phyloP scores from a whole-genome alignment of 2,113 vertebrate species.

The Chamaetylas fuelleborni region DNA sequence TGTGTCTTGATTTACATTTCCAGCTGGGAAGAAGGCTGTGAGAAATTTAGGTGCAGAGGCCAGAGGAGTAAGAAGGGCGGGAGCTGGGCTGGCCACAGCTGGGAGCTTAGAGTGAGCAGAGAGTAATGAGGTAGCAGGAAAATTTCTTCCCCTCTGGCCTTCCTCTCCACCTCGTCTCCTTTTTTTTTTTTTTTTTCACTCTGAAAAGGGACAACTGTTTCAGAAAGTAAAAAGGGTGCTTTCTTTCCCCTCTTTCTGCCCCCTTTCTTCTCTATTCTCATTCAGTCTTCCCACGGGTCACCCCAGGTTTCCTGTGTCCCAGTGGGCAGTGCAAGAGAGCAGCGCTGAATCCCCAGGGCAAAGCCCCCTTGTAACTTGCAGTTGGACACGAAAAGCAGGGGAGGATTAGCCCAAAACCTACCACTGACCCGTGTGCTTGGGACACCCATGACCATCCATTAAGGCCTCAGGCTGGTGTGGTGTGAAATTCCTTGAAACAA shows the following conservation, averaged over 20 bases:
- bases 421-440: neutral
- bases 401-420: neutral
- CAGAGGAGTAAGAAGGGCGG: neutral
- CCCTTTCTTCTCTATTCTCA: neutral
- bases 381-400: rapidly evolving
- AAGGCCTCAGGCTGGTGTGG: neutral
- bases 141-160: conserved; percentile 2
- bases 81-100: neutral
- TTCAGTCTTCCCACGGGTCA: neutral
- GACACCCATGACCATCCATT: neutral
- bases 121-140: conserved; percentile 36
- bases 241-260: neutral
- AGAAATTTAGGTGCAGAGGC: neutral
- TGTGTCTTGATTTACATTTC: neutral
- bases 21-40: neutral
- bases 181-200: neutral
- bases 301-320: neutral
- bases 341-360: neutral
- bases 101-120: neutral
- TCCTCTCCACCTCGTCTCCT: neutral
- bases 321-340: neutral
- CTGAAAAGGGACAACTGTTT: neutral
- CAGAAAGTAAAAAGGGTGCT: neutral
- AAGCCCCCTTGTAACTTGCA: neutral
- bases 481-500: neutral